These are phyloP conservation scores for Colinus virginianus DNA, from an alignment of 2,113 vertebrate genomes.

Conservation along the genomic window DNA sequence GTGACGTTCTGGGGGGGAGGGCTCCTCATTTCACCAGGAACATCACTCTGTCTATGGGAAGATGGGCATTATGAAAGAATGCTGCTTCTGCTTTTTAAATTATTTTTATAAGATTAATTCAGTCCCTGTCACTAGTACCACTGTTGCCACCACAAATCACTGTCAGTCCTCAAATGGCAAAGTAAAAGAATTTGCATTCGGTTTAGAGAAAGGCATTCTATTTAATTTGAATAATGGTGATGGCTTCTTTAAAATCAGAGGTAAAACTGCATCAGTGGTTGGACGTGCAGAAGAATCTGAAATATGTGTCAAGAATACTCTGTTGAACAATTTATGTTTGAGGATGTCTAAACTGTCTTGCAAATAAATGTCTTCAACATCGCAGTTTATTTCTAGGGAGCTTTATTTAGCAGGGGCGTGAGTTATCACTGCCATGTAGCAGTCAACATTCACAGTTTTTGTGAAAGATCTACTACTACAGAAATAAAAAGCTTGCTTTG, in stretches of 20 bases:
- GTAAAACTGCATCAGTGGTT: not conserved
- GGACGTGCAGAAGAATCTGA: not conserved
- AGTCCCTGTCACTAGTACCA: not conserved
- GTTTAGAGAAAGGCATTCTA: not conserved
- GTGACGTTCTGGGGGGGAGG: not conserved
- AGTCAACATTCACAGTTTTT: slow-evolving; percentile 41
- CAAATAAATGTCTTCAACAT: not conserved
- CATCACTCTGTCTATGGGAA: not conserved
- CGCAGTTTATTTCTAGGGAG: not conserved
- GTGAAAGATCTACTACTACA: not conserved
- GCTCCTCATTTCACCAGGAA: not conserved
- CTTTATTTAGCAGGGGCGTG: not conserved
- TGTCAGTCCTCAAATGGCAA: not conserved
- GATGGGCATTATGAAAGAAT: not conserved
- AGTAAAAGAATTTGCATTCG: not conserved
- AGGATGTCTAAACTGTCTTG: not conserved
- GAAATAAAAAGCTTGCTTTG: slow-evolving; percentile 44
- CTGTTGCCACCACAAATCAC: not conserved
- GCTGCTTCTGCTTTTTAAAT: not conserved
- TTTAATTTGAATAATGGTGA: not conserved
- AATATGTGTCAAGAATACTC: not conserved
- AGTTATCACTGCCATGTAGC: slow-evolving; percentile 15
- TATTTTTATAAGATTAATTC: not conserved
- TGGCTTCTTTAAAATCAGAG: not conserved
- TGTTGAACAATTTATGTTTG: not conserved